Percentiles rank a stretch among this genome's conserved stretches.
Conservation (phyloP, 92 coral and sea anemone species). For the Pocillopora grandis region DNA sequence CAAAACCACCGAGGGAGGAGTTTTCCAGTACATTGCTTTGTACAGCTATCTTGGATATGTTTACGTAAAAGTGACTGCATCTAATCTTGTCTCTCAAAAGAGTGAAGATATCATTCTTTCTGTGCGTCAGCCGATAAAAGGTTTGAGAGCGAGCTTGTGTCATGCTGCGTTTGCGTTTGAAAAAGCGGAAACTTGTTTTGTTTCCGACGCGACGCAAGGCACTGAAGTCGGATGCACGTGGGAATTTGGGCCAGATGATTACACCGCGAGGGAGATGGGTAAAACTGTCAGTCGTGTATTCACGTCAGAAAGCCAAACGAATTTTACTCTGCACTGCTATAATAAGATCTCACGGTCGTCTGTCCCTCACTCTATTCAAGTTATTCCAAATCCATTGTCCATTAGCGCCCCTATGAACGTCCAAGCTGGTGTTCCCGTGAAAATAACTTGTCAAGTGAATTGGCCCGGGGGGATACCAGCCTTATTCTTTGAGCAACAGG, state of each 20-base stretch:
- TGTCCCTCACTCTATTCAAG: constrained; percentile 10
- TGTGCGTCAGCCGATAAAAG: constrained; percentile 63
- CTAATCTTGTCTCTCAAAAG: constrained; percentile 52
- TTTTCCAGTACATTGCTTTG: constrained; percentile 19
- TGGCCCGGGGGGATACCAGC: constrained; percentile 67
- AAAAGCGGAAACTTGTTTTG: constrained; percentile 51
- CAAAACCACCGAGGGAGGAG: constrained; percentile 54
- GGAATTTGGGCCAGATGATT: constrained; percentile 27
- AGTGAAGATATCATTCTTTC: not conserved
- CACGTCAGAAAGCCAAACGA: constrained; percentile 25
- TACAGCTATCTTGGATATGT: constrained; percentile 27
- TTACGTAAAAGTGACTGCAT: constrained; percentile 25
- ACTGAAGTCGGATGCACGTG: constrained; percentile 53
- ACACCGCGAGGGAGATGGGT: not conserved
- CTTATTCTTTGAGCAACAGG: constrained; percentile 42
- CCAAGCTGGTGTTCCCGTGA: constrained; percentile 34
- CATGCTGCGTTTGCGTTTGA: constrained; percentile 66
- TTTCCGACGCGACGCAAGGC: constrained; percentile 38
- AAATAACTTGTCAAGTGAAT: constrained; percentile 49
- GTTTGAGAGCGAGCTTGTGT: constrained; percentile 61
- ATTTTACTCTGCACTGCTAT: constrained; percentile 48
- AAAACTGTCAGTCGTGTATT: constrained; percentile 20
- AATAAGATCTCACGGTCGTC: constrained; percentile 44
- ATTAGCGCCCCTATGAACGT: constrained; percentile 38
- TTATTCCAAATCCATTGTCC: constrained; percentile 62